Conservation (phyloP, 2,888 invertebrate species). For the Papilio protenor region DNA sequence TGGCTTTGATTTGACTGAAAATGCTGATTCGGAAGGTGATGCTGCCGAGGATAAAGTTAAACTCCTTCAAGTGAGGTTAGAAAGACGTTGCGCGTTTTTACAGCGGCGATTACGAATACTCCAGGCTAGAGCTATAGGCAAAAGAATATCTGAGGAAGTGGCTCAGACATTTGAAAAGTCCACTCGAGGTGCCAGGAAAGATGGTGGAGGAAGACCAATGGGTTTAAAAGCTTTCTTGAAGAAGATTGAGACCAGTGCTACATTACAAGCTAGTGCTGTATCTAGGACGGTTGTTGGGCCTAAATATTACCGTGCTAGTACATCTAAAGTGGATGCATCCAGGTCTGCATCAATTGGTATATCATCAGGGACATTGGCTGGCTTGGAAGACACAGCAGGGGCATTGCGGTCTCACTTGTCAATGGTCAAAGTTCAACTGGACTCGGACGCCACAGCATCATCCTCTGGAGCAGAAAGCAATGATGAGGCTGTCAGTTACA, state of each 20-base stretch:
- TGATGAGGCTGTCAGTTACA: slow-evolving; percentile 93
- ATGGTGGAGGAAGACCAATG: slow-evolving; percentile 76
- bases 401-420: slow-evolving; percentile 89
- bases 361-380: slow-evolving; percentile 87
- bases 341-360: slow-evolving; percentile 85
- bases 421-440: slow-evolving; percentile 90
- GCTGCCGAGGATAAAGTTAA: slow-evolving; percentile 82
- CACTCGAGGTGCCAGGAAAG: slow-evolving; percentile 88
- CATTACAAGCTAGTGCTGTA: slow-evolving; percentile 75
- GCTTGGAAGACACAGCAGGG: slow-evolving; percentile 89
- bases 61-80: slow-evolving; percentile 85
- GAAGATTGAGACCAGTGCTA: slow-evolving; percentile 74
- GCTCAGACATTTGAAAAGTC: slow-evolving; percentile 87
- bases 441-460: slow-evolving; percentile 97
- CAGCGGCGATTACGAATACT: slow-evolving; percentile 89
- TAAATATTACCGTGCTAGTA: slow-evolving; percentile 80
- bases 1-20: slow-evolving; percentile 78
- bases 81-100: slow-evolving; percentile 89
- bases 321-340: slow-evolving; percentile 90
- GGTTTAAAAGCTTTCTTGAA: slow-evolving; percentile 77
- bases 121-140: slow-evolving; percentile 90
- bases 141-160: slow-evolving; percentile 91
- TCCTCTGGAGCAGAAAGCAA: slow-evolving; percentile 97
- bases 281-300: slow-evolving; percentile 70
- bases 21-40: slow-evolving; percentile 79